Conservation (phyloP, 2,113 vertebrate genomes). For the Catharus fuscescens region DNA sequence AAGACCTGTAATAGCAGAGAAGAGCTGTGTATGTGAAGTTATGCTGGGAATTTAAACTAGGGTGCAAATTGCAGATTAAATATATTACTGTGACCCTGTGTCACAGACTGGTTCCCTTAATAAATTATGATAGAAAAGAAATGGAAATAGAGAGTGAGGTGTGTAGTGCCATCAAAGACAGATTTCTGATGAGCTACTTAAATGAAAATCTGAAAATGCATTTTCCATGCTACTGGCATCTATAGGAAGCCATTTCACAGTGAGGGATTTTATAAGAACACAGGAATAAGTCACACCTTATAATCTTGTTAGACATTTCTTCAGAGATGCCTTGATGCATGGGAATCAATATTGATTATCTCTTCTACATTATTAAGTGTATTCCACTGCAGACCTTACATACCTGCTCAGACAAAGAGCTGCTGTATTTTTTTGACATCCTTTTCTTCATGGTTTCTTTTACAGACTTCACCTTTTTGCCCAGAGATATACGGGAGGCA, state of each 20-base stretch:
- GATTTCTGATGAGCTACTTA: neutral
- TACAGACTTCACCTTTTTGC: constrained; percentile 98
- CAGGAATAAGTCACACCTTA: neutral
- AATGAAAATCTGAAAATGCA: constrained; percentile 22
- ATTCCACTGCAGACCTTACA: neutral
- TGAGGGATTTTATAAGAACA: constrained; percentile 9
- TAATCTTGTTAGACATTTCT: neutral
- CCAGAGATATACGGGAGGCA: constrained; percentile 93
- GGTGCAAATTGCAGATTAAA: constrained; percentile 15
- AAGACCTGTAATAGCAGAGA: neutral
- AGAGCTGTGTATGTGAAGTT: neutral
- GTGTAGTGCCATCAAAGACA: neutral
- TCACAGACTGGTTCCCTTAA: neutral
- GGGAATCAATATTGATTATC: neutral
- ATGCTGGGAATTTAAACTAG: constrained; percentile 29
- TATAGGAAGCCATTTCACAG: constrained; percentile 39
- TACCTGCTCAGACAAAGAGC: constrained; percentile 92
- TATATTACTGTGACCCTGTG: neutral
- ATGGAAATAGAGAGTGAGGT: neutral
- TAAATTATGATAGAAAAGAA: constrained; percentile 11
- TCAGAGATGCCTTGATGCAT: neutral
- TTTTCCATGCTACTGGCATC: constrained; percentile 32
- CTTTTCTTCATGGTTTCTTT: constrained; percentile 99
- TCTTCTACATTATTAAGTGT: neutral
- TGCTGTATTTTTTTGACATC: constrained; percentile 99